These are phyloP conservation scores for Acridotheres tristis DNA, from an alignment of 2,797 vertebrate species.

Conservation along the genomic window DNA sequence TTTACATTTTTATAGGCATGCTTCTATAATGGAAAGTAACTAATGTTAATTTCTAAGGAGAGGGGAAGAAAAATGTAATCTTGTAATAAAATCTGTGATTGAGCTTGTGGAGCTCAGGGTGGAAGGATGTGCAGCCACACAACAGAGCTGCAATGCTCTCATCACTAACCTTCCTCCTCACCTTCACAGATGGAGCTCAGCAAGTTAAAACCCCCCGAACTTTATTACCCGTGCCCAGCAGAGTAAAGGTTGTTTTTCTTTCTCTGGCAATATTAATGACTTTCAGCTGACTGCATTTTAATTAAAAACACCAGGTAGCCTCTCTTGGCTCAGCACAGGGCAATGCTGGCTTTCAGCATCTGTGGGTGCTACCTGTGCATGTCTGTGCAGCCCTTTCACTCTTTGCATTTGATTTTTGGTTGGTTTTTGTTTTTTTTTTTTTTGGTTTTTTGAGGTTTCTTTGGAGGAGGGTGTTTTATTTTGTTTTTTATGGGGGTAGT, in stretches of 20 bases:
- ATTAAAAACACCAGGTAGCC: constrained; percentile 66
- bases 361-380: accelerated
- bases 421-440: too few species aligned
- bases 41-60: constrained; percentile 4
- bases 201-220: constrained; percentile 35
- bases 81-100: not conserved
- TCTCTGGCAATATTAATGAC: constrained; percentile 66
- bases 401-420: accelerated
- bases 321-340: not conserved
- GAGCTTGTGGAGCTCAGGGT: not conserved
- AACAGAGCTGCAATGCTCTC: not conserved
- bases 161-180: constrained; percentile 54
- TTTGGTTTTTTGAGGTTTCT: too few species aligned
- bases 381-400: not conserved
- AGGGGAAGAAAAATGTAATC: not conserved
- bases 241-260: constrained; percentile 50
- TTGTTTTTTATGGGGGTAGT: not conserved
- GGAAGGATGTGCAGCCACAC: not conserved
- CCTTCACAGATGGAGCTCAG: constrained; percentile 56
- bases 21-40: constrained; percentile 8
- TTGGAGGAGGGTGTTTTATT: too few species aligned
- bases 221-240: constrained; percentile 66
- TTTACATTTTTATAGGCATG: constrained; percentile 55
- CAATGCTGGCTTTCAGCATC: not conserved
- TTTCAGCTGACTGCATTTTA: constrained; percentile 76